Percentiles rank a stretch among this genome's conserved stretches.
These are phyloP conservation scores for Kryptopterus vitreolus DNA, from an alignment of 2,797 vertebrate species.

Conservation along the genomic window DNA sequence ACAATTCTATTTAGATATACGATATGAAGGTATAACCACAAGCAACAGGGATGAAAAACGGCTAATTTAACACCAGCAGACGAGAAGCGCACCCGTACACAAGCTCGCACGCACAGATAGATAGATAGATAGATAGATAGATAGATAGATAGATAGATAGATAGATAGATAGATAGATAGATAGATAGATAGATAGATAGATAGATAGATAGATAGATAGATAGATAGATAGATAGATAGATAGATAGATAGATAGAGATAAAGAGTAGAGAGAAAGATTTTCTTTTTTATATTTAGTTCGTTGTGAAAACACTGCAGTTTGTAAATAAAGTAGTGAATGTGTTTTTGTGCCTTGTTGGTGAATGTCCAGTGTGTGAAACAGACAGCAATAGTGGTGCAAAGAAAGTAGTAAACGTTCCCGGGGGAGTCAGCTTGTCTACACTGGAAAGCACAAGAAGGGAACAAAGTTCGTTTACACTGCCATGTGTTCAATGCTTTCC, in stretches of 20 bases:
- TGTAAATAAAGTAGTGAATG: not conserved
- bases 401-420: constrained; percentile 54
- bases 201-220: constrained; percentile 13
- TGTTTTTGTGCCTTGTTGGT: not conserved
- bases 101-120: constrained; percentile 61
- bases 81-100: constrained; percentile 56
- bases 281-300: not conserved
- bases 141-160: constrained; percentile 65
- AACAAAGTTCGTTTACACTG: constrained; percentile 53
- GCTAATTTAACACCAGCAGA: constrained; percentile 76
- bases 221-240: constrained; percentile 70
- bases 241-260: not conserved
- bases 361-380: constrained; percentile 46
- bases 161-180: constrained; percentile 48
- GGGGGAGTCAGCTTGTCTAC: not conserved
- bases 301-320: not conserved
- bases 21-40: constrained; percentile 78
- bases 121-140: constrained; percentile 60
- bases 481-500: constrained; percentile 41
- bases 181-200: too few relatives aligned
- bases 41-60: constrained; percentile 76
- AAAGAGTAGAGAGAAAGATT: too few relatives aligned
- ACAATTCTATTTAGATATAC: constrained; percentile 87
- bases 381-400: constrained; percentile 44
- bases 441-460: constrained; percentile 44